Percentiles rank a stretch among this genome's conserved stretches.
These are phyloP conservation scores for Sebastes hopkinsi DNA, from an alignment of 2,797 vertebrate species.

Conservation along the genomic window DNA sequence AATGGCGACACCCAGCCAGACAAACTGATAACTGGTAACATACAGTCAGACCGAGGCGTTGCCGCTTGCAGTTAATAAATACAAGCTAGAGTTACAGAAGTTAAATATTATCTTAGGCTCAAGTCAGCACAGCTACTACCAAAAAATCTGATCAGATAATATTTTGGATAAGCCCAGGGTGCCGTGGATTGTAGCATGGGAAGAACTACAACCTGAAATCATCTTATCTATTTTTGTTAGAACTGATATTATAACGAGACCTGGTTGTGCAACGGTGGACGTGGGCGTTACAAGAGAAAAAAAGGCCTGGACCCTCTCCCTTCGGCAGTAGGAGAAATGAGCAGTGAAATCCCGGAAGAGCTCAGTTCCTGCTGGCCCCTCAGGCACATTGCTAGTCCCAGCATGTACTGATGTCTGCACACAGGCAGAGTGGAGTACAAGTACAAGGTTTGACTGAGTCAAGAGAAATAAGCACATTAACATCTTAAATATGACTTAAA, in stretches of 20 bases:
- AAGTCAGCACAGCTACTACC: neutral
- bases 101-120: conserved; percentile 38
- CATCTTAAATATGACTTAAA: neutral
- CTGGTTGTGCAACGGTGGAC: conserved; percentile 61
- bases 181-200: neutral
- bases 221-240: conserved; percentile 36
- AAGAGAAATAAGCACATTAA: conserved; percentile 5
- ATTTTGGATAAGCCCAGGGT: conserved; percentile 2
- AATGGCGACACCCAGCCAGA: conserved; percentile 5
- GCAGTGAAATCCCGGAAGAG: conserved; percentile 66
- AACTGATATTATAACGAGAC: conserved; percentile 30
- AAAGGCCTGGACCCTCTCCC: conserved; percentile 60
- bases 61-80: conserved; percentile 27
- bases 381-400: conserved; percentile 72
- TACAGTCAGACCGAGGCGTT: neutral
- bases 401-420: conserved; percentile 69
- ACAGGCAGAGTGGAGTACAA: conserved; percentile 27
- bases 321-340: conserved; percentile 51
- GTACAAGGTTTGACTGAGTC: conserved; percentile 19
- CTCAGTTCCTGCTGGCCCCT: conserved; percentile 59
- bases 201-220: conserved; percentile 32
- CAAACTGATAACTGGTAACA: conserved; percentile 32
- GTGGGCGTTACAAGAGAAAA: conserved; percentile 55
- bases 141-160: neutral
- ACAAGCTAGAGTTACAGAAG: conserved; percentile 16